Evolutionary conservation across 1,140 invertebrate genomes (phyloP).

Genomic region (Zaprionus tsacasi): DNA sequence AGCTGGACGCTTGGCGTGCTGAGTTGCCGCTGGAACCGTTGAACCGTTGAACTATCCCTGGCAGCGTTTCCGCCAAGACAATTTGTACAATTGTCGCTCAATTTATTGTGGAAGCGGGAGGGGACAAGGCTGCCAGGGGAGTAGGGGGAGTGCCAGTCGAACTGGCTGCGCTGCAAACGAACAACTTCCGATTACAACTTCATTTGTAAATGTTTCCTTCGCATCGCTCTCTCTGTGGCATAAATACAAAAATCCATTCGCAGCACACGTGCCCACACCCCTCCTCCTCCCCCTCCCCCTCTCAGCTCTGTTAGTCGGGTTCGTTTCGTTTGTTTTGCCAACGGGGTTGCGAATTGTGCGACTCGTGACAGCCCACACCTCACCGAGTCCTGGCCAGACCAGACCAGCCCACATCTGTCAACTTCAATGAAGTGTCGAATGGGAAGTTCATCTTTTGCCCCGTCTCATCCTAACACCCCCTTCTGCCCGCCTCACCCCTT

Average conservation of each 20-base stretch:
- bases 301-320: neutral
- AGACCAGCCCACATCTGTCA: conserved; percentile 79
- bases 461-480: neutral
- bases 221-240: conserved; percentile 34
- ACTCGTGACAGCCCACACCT: conserved; percentile 14
- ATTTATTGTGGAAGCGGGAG: conserved; percentile 57
- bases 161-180: conserved; percentile 69
- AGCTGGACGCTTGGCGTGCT: conserved; percentile 42
- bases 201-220: conserved; percentile 83
- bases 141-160: neutral
- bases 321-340: conserved; percentile 20
- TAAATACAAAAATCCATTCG: conserved; percentile 67
- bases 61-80: conserved; percentile 83
- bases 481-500: conserved; percentile 16
- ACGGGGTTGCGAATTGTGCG: conserved; percentile 32
- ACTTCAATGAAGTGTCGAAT: conserved; percentile 82
- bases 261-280: conserved; percentile 55
- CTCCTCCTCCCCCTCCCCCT: neutral
- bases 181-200: conserved; percentile 84
- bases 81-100: conserved; percentile 84
- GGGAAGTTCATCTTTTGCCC: conserved; percentile 68
- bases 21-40: conserved; percentile 27
- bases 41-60: conserved; percentile 70
- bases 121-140: neutral
- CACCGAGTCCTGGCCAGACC: neutral